Evolutionary conservation across 2,888 invertebrate genomes (phyloP), one percentile per base, ranked within the genome.

Genomic region (Drosophila imparisetae): DNA sequence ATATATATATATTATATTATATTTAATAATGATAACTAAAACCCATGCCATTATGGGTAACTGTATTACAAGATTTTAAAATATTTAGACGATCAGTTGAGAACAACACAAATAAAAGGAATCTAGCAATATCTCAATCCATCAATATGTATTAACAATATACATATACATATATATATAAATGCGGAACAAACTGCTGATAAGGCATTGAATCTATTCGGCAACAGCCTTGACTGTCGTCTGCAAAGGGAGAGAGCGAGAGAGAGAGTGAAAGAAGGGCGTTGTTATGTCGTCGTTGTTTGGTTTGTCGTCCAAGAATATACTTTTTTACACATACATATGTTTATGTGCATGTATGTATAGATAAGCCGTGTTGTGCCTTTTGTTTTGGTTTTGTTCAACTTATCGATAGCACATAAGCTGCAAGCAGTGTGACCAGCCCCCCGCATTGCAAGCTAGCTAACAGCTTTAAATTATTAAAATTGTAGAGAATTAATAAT

Each of bases 261-360:
- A 48, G 13, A 40, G 13, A 36, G 30, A 30, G 50, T 24, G 38
- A 6, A 24, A 24, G 40, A 58, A 64, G 72, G 78, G 75, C 72
- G 75, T 77, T 58, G 65, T 71, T 61, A 50, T 72, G 66, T 45
- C 24, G 62, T n/a, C 32, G 61, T 54, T 45, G 49, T 49, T 34
- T 40, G 34, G 24, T 30, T 38, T 24, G 45, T 24, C 42, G 27
- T 30, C 38, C 29, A 64, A 70, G 21, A 69, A 76, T 52, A 67
- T 32, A 48, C 40, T 24, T 27, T 60, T 18, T 27, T 24, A 24
- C 24, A 11, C 13, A 40, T 15, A 13, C 32, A 30, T 29, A 32
- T 49, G 7, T 38, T 15, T 52, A 11, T 59, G 15, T 30, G 13
- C 2, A 36, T 57, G 8, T 27, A 42, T 57, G 5, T 21, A n/a